Evolutionary conservation across 2,888 invertebrate species (phyloP), one percentile per base, ranked within the genome.

Genomic region (Polydesmus complanatus): DNA sequence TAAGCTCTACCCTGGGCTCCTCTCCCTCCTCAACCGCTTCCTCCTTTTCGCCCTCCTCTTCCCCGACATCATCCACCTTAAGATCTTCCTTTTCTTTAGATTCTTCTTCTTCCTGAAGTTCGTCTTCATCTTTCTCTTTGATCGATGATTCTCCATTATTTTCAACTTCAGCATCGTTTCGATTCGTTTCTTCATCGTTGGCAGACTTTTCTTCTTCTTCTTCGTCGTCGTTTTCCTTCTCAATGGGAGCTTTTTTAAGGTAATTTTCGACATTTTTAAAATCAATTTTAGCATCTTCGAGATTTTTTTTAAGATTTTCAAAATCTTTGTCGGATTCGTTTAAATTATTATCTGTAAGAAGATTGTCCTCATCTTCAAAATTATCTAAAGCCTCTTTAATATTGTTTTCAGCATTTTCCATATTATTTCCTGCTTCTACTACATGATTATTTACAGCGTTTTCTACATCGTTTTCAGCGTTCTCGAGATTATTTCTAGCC

Each of bases 211-310:
- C 53, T 11, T 21, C 25, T 51, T 51, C 51, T 51, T 51, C 11
- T 48, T 48, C 48, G 48, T 48, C 11, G 18, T n/a, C n/a, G n/a
- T n/a, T n/a, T n/a, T n/a, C n/a, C n/a, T n/a, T n/a, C n/a, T n/a
- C n/a, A n/a, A n/a, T n/a, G n/a, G n/a, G n/a, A n/a, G n/a, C n/a
- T n/a, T n/a, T n/a, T n/a, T n/a, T n/a, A 18, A 18, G 11, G 18
- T 48, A 11, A 48, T 48, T 2, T 19, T 50, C 22, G 50, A 50
- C 48, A 48, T 48, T 48, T 50, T 85, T 65, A 3, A 62, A 64
- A 50, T 60, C 60, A 19, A 22, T 50, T 19, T 21, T 51, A n/a
- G 23, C 14, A 25, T n/a, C 47, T 5, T 18, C 22, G 37, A 25
- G 22, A 3, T 56, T n/a, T n/a, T n/a, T n/a, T n/a, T n/a, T n/a